Base-by-base conservation (phyloP, 2,797 vertebrate genomes). In the Chaunax sp. region DNA sequence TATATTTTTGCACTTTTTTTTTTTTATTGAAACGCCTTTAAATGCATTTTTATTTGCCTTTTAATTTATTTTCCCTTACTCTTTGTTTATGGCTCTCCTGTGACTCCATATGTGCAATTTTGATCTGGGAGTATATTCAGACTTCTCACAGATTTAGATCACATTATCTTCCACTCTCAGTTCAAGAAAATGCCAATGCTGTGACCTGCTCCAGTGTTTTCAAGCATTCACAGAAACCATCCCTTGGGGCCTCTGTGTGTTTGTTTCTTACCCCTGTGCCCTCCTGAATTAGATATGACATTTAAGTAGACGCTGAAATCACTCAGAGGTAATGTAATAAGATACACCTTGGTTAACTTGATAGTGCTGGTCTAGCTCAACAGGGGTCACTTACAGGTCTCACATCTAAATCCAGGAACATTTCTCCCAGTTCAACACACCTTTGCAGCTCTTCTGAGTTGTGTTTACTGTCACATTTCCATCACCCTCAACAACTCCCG, bases 221-320 rank as follows among this genome's bases (percentile, higher is more conserved):
- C n/a, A n/a, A n/a, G n/a, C n/a, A n/a, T n/a, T n/a, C n/a, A n/a
- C n/a, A n/a, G n/a, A n/a, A n/a, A n/a, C 23, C 26, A 0, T 26
- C 35, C 35, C 26, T 0, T 20, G 30, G n/a, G 52, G n/a, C 49
- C 41, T 74, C 64, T 75, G 71, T 77, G 16, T n/a, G n/a, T n/a
- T n/a, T n/a, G n/a, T 73, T 70, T 72, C 61, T 75, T 66, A 33
- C 69, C 50, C 50, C 71, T 16, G 52, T 70, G 60, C 78, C 74
- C 65, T 81, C 47, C 33, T 90, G 69, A 88, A 91, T 87, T 81
- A 92, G 88, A 8, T 10, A 90, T 81, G 69, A 79, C 45, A 44
- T 89, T 67, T 77, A 82, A 76, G 61, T 11, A 64, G 75, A 75
- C 74, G 10, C 51, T 62, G 71, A 82, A 84, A 77, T 86, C 69